Evolutionary conservation across 2,888 invertebrate genomes (phyloP).

Genomic region (Aromia moschata): DNA sequence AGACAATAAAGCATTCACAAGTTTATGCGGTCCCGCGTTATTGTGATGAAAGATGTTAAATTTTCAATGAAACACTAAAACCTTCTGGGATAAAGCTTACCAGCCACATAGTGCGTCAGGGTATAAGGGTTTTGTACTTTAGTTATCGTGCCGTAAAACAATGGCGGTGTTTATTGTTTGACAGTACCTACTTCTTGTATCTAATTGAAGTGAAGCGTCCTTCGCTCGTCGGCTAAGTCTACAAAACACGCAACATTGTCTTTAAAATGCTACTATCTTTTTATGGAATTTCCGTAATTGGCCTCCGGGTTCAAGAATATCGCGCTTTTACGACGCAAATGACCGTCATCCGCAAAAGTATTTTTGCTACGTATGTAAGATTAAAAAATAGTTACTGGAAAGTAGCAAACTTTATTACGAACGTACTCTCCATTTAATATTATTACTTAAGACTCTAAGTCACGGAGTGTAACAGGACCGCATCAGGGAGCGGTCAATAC

Average conservation of each 20-base stretch:
- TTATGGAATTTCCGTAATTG: slow-evolving; percentile 2
- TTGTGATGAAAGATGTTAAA: slow-evolving; percentile 13
- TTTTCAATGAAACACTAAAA: slow-evolving; percentile 15
- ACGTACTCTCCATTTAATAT: no score
- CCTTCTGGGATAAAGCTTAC: slow-evolving; percentile 16
- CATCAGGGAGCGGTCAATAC: no score
- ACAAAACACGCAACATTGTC: slow-evolving; percentile 32
- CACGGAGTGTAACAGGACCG: no score
- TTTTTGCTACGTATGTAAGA: neutral
- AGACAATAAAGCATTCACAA: slow-evolving; percentile 15
- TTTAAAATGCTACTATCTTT: slow-evolving; percentile 34
- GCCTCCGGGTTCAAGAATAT: neutral
- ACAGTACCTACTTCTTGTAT: slow-evolving; percentile 45
- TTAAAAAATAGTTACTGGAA: no score
- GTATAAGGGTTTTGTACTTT: slow-evolving; percentile 26
- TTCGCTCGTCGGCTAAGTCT: slow-evolving; percentile 41
- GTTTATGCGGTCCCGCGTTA: neutral
- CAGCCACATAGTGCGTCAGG: slow-evolving; percentile 13
- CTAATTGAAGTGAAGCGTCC: slow-evolving; percentile 47
- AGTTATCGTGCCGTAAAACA: slow-evolving; percentile 45
- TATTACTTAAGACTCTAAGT: no score
- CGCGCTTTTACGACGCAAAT: neutral
- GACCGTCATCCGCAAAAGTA: neutral
- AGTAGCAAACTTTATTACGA: no score
- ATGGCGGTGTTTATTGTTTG: slow-evolving; percentile 49